A percentile compares a stretch with the other conserved stretches of the same genome.
These are phyloP conservation scores for Sciurus niger DNA, from an alignment of 2,113 vertebrate genomes.

Conservation along the genomic window DNA sequence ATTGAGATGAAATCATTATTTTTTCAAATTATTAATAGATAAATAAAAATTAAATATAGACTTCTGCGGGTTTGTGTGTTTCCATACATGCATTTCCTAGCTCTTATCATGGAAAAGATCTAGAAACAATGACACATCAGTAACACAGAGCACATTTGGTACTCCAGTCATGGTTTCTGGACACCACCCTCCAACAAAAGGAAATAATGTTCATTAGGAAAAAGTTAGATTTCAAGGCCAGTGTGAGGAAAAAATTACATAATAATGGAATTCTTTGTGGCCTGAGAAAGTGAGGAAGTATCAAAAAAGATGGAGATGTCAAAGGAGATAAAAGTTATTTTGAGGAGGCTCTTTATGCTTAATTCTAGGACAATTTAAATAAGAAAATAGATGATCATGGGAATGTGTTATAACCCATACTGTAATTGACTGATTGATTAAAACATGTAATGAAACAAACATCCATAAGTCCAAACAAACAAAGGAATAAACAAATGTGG, in stretches of 20 bases:
- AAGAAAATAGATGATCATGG: neutral
- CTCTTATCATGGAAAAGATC: no score
- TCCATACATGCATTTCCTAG: no score
- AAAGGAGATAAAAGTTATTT: neutral
- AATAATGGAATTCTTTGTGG: neutral
- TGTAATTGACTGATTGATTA: neutral
- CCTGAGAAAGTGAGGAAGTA: neutral
- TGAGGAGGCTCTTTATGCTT: neutral
- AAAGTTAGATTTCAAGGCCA: neutral
- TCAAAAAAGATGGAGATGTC: neutral
- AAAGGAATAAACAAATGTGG: neutral
- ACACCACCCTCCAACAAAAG: neutral
- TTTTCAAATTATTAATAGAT: no score
- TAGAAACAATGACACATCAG: no score
- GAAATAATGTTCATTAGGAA: neutral
- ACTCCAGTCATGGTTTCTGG: no score
- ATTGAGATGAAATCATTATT: no score
- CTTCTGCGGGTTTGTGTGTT: no score
- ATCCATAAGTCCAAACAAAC: neutral
- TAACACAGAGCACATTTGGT: no score
- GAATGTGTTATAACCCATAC: neutral
- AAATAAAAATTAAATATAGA: no score
- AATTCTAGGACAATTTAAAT: neutral
- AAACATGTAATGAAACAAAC: neutral
- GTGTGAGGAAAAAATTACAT: neutral